These are phyloP conservation scores for Lacerta viridis DNA, from an alignment of 2,797 vertebrate species.

Conservation along the genomic window DNA sequence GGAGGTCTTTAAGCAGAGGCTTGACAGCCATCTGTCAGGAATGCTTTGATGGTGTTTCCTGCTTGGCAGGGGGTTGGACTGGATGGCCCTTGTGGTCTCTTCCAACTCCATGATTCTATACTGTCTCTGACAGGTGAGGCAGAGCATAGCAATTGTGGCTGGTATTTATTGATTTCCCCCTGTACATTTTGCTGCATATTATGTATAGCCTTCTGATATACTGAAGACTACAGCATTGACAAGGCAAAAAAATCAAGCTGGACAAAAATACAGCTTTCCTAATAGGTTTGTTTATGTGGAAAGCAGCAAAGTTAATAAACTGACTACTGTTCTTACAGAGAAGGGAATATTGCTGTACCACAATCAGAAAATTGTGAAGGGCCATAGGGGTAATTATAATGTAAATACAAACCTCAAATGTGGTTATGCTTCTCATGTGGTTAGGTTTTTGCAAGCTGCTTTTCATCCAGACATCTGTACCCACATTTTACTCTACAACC, in stretches of 20 bases:
- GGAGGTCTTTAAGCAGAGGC: too few species aligned
- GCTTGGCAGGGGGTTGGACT: too few species aligned
- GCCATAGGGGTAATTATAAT: background rate
- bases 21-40: too few species aligned
- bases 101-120: too few species aligned
- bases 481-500: background rate
- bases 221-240: background rate
- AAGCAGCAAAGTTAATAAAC: background rate
- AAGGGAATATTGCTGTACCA: background rate
- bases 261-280: background rate
- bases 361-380: background rate
- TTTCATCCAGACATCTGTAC: background rate
- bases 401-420: background rate
- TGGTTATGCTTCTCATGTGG: background rate
- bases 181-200: background rate
- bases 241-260: background rate
- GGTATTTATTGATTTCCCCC: too few species aligned
- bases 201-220: background rate
- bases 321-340: background rate
- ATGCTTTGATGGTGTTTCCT: too few species aligned
- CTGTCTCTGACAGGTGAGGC: too few species aligned
- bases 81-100: too few species aligned
- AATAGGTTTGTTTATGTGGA: background rate
- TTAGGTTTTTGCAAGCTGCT: background rate
- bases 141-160: too few species aligned